A percentile compares a stretch with the other conserved stretches of the same genome.
Conservation (phyloP, 2,888 invertebrate genomes). For the Caenorhabditis wallacei region DNA sequence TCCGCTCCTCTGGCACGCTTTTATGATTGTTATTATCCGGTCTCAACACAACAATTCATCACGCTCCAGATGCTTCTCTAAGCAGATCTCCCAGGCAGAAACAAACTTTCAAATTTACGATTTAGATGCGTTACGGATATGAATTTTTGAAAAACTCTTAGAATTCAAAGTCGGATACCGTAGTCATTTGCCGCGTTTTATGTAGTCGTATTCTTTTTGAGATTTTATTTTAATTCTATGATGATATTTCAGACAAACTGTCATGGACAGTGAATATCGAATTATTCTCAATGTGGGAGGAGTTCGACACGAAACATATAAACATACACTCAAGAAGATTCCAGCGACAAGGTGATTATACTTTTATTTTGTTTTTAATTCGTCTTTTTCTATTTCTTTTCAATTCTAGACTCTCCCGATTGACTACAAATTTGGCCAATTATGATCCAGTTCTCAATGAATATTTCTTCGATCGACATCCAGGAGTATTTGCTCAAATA, state of each 20-base stretch:
- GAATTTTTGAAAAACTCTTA: too few species aligned
- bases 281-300: conserved; percentile 98
- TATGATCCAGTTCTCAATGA: conserved; percentile 99
- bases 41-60: conserved; percentile 65
- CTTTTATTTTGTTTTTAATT: conserved; percentile 1
- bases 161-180: not conserved
- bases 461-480: conserved; percentile 94
- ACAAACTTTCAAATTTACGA: conserved; percentile 52
- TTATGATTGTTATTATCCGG: conserved; percentile 67
- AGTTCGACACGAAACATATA: conserved; percentile 90
- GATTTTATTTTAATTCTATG: not conserved
- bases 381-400: conserved; percentile 4
- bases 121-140: conserved; percentile 9
- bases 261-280: conserved; percentile 85
- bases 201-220: not conserved
- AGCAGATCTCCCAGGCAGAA: conserved; percentile 31
- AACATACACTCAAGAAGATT: conserved; percentile 90
- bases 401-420: conserved; percentile 84
- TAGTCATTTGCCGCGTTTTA: not conserved
- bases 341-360: conserved; percentile 88
- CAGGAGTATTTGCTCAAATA: conserved; percentile 93
- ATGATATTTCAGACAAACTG: conserved; percentile 67
- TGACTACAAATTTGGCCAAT: conserved; percentile 96
- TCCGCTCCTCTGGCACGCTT: conserved; percentile 44
- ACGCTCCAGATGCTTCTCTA: conserved; percentile 61